These are phyloP conservation scores for Andricus quercusramuli DNA, from an alignment of 2,888 invertebrate genomes.

Conservation along the genomic window DNA sequence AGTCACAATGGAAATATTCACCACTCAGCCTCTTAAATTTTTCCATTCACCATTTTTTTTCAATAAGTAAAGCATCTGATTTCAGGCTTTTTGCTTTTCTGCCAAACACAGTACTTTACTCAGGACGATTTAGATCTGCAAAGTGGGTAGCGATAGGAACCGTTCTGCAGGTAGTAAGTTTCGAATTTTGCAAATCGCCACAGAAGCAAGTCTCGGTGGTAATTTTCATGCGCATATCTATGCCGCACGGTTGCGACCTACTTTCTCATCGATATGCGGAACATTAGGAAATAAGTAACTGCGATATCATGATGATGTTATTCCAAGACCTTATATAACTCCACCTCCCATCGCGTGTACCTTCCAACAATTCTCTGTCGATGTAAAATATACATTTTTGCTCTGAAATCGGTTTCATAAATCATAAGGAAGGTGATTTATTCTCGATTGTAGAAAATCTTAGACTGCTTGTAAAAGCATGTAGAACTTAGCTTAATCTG, in stretches of 20 bases:
- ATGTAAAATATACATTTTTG: conserved; percentile 17
- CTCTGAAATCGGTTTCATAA: conserved; percentile 16
- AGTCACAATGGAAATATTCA: too few species aligned
- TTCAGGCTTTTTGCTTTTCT: background rate
- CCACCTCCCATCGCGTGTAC: conserved; percentile 13
- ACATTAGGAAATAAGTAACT: conserved; percentile 40
- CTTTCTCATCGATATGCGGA: conserved; percentile 38
- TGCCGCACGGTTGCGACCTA: conserved; percentile 30
- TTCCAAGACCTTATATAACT: conserved; percentile 25
- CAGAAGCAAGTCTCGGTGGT: conserved; percentile 36
- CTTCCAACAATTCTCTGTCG: conserved; percentile 18
- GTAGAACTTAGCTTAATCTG: background rate
- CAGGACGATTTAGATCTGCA: conserved; percentile 8
- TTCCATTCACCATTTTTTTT: too few species aligned
- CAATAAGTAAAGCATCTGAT: background rate
- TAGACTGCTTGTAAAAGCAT: background rate
- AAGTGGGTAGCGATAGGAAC: conserved; percentile 36
- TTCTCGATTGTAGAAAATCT: background rate
- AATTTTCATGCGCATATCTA: conserved; percentile 41
- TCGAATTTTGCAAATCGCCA: conserved; percentile 37
- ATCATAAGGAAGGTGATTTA: conserved; percentile 2
- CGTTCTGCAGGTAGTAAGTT: conserved; percentile 22
- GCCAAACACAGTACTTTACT: background rate
- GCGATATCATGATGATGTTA: conserved; percentile 42
- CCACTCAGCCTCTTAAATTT: too few species aligned